Evolutionary conservation across 2,888 invertebrate genomes (phyloP), one percentile per base, ranked within the genome.

Genomic region (Xestobium rufovillosum): DNA sequence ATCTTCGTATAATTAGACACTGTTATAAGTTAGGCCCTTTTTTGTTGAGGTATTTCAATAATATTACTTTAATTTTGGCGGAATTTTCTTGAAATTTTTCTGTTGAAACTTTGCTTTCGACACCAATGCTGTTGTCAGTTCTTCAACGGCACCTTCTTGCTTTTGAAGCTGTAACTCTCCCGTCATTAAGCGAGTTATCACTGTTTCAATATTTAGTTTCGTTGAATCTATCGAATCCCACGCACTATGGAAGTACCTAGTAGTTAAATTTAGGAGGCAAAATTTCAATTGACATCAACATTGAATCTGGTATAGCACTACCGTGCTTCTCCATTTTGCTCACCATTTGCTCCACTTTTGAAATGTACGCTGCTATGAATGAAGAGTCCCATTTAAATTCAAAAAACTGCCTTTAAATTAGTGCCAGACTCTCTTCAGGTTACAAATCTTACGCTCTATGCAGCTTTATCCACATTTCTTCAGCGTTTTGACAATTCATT

Each of bases 331-430:
- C 49, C 43, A 50, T 42, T 31, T 42, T 44, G 1, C 2, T 31
- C 2, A 41, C 16, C 14, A 49, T 14, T 4, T 45, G 42, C 25
- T 52, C 51, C 3, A 52, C 3, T 17, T 40, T 42, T 4, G 43
- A 36, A 4, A 50, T 13, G 38, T 51, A 30, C 2, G 34, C 9
- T 13, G 39, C 41, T 4, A 44, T 38, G 11, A 31, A 36, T 10
- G 27, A 4, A 15, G 3, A n/a, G n/a, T n/a, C n/a, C n/a, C n/a
- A n/a, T n/a, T n/a, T n/a, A n/a, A n/a, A n/a, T n/a, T n/a, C n/a
- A 13, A 49, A 52, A 26, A 51, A 53, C 14, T 44, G 27, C 19
- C 51, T 50, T 31, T 51, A 49, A 0, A 49, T 23, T 6, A 47
- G 4, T 0, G 28, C 29, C 17, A 49, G 17, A 42, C 33, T 44